Evolutionary conservation across 2,113 vertebrate genomes (phyloP), one percentile per base, ranked within the genome.

Genomic region (Rhinoderma darwinii): DNA sequence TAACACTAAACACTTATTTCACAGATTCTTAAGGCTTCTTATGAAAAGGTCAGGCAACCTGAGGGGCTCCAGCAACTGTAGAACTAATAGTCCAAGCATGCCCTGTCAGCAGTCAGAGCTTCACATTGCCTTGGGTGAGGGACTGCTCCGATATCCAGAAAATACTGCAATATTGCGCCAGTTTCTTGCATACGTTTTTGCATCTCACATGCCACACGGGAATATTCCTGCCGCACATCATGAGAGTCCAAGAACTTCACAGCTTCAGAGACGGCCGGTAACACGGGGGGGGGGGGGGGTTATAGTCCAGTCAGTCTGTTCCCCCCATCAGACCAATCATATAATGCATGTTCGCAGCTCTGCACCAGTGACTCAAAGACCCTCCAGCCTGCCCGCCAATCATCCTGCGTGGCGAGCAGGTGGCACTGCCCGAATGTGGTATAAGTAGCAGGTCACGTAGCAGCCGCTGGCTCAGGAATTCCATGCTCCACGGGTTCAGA

Each of bases 1-100:
- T 25, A 81, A 81, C 59, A 32, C 77, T 15, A 59, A 51, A 43
- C 73, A 81, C 41, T 27, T 82, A 20, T 41, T 83, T 70, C 61
- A 83, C 81, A 68, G 14, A 68, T 30, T 51, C n/a, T 66, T 47
- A 68, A 83, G 81, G 81, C 81, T 83, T 83, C 51, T 37, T 79
- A 44, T 79, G 77, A 51, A 56, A 79, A 79, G 77, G 30, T 47
- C 1, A 74, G 11, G 44, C 44, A 78, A 35, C 75, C 75, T 51
- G 30, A 27, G 27, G 18, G 10, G 47, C n/a, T 78, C 18, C 25
- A 54, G 27, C 75, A 32, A 30, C 27, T 47, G 27, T 22, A 30
- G 44, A 20, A 47, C 75, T 54, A 54, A 0, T 35, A 78, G 30
- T 56, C 77, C 30, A 79, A 76, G 73, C 73, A 47, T 47, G 41